phyloP scores from a whole-genome alignment of 2,113 vertebrate species.

The Furnarius figulus region DNA sequence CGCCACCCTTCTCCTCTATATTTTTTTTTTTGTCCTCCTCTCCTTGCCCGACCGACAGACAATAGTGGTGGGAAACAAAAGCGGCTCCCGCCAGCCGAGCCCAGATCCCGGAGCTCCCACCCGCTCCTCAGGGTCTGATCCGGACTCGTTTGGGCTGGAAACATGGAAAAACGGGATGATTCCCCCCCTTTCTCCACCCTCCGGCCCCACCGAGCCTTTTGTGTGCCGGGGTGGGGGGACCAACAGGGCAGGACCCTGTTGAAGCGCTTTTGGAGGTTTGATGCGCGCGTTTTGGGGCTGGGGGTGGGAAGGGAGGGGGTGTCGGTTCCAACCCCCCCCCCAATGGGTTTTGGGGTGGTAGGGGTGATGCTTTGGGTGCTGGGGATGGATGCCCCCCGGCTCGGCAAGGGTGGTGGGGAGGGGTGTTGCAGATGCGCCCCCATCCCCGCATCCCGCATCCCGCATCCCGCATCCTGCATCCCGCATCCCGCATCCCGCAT shows the following conservation, averaged over 20 bases:
- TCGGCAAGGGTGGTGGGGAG: slow-evolving; percentile 27
- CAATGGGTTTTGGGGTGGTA: not conserved
- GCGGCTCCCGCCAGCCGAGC: slow-evolving; percentile 28
- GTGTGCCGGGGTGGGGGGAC: not conserved
- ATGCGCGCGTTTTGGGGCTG: not conserved
- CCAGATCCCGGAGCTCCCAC: not conserved
- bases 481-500: not conserved
- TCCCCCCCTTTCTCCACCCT: not conserved
- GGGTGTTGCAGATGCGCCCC: not conserved
- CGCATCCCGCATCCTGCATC: not conserved
- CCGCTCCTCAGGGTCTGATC: not conserved
- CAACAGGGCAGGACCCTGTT: slow-evolving; percentile 77
- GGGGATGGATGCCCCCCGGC: not conserved
- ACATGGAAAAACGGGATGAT: not conserved
- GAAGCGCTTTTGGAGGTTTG: not conserved
- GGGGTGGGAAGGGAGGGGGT: not conserved
- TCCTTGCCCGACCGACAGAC: not conserved
- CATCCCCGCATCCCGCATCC: not conserved
- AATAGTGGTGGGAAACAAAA: slow-evolving; percentile 50
- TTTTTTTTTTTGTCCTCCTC: not conserved
- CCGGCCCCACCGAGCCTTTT: not conserved
- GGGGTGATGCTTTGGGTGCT: not conserved
- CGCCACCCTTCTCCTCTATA: not conserved
- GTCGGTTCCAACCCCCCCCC: not conserved
- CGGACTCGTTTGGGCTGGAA: not conserved